phyloP scores from a whole-genome alignment of 1,140 invertebrate genomes.

The Cotesia typhae region DNA sequence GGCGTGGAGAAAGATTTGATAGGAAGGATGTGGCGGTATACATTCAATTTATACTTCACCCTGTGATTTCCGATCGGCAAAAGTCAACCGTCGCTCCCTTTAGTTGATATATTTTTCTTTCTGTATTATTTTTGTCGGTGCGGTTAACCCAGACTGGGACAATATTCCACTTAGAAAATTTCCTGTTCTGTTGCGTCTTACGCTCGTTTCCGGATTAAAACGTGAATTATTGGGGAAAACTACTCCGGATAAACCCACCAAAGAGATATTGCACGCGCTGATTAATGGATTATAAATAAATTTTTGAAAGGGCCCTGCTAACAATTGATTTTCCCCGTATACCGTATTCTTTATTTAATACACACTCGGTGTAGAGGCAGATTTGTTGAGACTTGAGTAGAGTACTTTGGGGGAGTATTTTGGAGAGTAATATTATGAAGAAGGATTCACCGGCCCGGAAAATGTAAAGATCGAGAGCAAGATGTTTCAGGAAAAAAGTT shows the following conservation, averaged over 20 bases:
- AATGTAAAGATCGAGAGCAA: slow-evolving; percentile 42
- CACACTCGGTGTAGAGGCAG: too few relatives aligned
- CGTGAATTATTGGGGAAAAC: slow-evolving; percentile 35
- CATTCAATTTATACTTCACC: slow-evolving; percentile 61
- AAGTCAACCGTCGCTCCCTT: slow-evolving; percentile 48
- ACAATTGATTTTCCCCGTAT: too few relatives aligned
- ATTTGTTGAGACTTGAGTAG: too few relatives aligned
- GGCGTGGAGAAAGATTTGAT: slow-evolving; percentile 60
- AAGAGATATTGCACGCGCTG: slow-evolving; percentile 14
- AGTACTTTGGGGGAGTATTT: slow-evolving; percentile 1
- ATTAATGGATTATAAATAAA: slow-evolving; percentile 8
- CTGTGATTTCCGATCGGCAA: slow-evolving; percentile 30
- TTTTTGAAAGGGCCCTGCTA: not conserved
- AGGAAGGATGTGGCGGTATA: slow-evolving; percentile 58
- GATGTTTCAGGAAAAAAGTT: slow-evolving; percentile 40
- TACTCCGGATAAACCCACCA: slow-evolving; percentile 3
- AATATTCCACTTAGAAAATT: too few relatives aligned
- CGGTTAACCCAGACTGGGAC: too few relatives aligned
- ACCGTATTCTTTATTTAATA: too few relatives aligned
- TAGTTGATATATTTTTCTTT: slow-evolving; percentile 41
- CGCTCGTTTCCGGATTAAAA: too few relatives aligned
- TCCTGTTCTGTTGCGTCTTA: too few relatives aligned
- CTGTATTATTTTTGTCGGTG: slow-evolving; percentile 32
- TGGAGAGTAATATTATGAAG: slow-evolving; percentile 27
- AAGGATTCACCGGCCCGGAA: slow-evolving; percentile 40